Evolutionary conservation across 2,888 invertebrate genomes (phyloP).

Genomic region (Cephus nigrinus): DNA sequence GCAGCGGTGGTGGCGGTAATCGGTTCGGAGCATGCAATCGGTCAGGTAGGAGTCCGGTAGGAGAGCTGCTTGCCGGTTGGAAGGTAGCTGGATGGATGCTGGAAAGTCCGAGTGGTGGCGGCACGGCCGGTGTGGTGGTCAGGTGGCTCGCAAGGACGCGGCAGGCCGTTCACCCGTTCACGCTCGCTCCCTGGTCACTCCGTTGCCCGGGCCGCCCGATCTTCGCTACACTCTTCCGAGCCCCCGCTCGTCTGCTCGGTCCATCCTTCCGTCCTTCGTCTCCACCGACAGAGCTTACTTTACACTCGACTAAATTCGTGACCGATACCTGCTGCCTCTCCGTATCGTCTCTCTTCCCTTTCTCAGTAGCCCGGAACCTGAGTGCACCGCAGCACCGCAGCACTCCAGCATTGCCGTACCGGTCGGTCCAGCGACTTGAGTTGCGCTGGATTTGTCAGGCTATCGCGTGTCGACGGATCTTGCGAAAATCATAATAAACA

Average conservation of each 20-base stretch:
- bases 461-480: neutral
- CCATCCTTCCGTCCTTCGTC: constrained; percentile 20
- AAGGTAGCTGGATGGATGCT: constrained; percentile 49
- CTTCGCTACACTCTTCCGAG: neutral
- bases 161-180: constrained; percentile 58
- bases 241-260: constrained; percentile 21
- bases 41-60: constrained; percentile 48
- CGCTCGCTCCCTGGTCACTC: constrained; percentile 32
- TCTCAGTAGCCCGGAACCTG: constrained; percentile 3
- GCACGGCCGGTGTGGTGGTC: constrained; percentile 62
- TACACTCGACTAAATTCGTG: constrained; percentile 18
- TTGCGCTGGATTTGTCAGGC: no score
- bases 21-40: constrained; percentile 37
- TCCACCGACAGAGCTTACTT: constrained; percentile 15
- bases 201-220: constrained; percentile 12
- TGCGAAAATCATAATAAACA: neutral
- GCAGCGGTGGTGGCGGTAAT: constrained; percentile 20
- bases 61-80: constrained; percentile 42
- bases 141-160: constrained; percentile 66
- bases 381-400: neutral
- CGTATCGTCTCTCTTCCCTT: constrained; percentile 20
- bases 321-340: neutral
- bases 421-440: neutral
- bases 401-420: neutral
- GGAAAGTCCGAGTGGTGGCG: constrained; percentile 60